Evolutionary conservation across 37 sponge, comb jelly and placozoan species (phyloP).

Genomic region (Eunapius fragilis): DNA sequence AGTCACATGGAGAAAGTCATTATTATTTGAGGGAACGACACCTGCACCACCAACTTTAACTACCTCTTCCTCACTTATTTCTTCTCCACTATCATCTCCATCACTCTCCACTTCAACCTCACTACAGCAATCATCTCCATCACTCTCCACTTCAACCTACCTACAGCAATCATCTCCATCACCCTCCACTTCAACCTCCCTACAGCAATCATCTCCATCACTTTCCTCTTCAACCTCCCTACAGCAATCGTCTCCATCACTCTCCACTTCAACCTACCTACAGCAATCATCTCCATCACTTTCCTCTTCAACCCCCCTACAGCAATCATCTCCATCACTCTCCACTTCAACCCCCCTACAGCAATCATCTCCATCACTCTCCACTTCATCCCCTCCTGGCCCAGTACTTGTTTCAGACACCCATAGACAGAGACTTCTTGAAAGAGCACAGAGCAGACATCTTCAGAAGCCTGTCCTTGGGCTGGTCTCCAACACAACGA

Average conservation of each 20-base stretch:
- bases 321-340: not conserved
- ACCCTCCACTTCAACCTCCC: not conserved
- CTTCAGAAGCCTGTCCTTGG: constrained; percentile 16
- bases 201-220: not conserved
- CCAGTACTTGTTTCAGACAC: constrained; percentile 10
- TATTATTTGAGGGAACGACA: not conserved
- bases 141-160: not conserved
- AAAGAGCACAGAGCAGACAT: constrained; percentile 5
- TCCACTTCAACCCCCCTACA: not conserved
- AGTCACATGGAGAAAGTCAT: not conserved
- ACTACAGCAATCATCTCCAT: not conserved
- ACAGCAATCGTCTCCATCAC: not conserved
- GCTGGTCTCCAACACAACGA: not conserved
- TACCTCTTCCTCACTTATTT: too few relatives aligned
- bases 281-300: not conserved
- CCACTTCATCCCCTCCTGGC: not conserved
- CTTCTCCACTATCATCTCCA: not conserved
- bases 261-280: not conserved
- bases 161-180: not conserved
- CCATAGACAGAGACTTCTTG: not conserved
- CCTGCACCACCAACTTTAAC: too few relatives aligned
- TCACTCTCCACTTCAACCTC: not conserved
- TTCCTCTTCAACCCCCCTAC: not conserved
- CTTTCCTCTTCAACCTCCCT: not conserved
- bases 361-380: not conserved